These are phyloP conservation scores for Heteractis magnifica DNA, from an alignment of 92 coral and sea anemone genomes.

Conservation along the genomic window DNA sequence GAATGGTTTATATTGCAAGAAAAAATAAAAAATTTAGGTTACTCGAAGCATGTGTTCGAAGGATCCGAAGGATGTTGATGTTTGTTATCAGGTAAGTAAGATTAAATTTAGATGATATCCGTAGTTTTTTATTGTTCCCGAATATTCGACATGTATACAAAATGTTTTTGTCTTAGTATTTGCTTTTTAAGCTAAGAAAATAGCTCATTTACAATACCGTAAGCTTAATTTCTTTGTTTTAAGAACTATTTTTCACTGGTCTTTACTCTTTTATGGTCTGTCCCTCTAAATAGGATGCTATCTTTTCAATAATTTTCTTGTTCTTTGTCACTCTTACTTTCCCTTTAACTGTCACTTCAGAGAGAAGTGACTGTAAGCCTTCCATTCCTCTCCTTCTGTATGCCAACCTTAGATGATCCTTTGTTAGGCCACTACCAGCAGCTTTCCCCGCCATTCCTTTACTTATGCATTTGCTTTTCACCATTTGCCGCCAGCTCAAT, in stretches of 20 bases:
- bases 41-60: too few species aligned
- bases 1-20: too few species aligned
- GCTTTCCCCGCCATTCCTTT: conserved; percentile 8
- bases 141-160: too few species aligned
- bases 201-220: too few species aligned
- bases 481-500: neutral
- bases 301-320: neutral
- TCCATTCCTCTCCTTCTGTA: neutral
- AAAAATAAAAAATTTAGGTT: too few species aligned
- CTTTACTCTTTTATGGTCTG: neutral
- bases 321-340: neutral
- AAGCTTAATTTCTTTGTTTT: too few species aligned
- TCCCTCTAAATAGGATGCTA: neutral
- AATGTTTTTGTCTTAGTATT: too few species aligned
- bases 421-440: conserved; percentile 10
- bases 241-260: neutral
- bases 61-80: too few species aligned
- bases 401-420: neutral
- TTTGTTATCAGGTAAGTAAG: too few species aligned
- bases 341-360: neutral
- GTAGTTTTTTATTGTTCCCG: too few species aligned
- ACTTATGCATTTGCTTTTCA: neutral
- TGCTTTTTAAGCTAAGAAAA: too few species aligned
- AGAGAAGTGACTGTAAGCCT: neutral
- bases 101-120: too few species aligned